These are phyloP conservation scores for Seison nebaliae DNA, from an alignment of 1,140 invertebrate genomes.

Conservation along the genomic window DNA sequence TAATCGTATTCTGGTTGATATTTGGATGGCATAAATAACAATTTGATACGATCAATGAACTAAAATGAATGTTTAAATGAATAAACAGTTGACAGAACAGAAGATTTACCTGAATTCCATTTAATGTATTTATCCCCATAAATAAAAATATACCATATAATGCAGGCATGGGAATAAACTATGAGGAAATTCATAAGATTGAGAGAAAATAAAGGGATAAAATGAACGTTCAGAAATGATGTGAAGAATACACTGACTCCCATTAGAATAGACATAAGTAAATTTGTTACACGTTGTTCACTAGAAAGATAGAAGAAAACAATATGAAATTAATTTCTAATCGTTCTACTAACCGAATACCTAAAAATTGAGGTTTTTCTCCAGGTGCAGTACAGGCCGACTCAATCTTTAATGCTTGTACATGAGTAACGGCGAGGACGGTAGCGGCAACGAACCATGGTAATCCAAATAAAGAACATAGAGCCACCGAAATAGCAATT, in stretches of 20 bases:
- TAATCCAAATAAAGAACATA: conserved; percentile 27
- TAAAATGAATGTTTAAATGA: neutral
- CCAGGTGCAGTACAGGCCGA: conserved; percentile 22
- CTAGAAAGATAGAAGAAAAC: conserved; percentile 18
- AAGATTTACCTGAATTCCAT: conserved; percentile 19
- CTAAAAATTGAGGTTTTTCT: conserved; percentile 25
- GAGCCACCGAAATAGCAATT: conserved; percentile 21
- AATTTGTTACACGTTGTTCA: conserved; percentile 25
- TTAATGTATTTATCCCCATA: conserved; percentile 23
- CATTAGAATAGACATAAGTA: conserved; percentile 24
- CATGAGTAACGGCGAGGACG: conserved; percentile 20
- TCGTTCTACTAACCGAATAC: conserved; percentile 18
- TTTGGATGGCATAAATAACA: conserved; percentile 74
- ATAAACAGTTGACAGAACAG: neutral
- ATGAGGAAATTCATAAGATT: conserved; percentile 8
- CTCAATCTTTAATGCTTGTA: conserved; percentile 21
- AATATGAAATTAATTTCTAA: conserved; percentile 14
- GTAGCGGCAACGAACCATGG: conserved; percentile 33
- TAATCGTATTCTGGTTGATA: conserved; percentile 91
- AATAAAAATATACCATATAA: conserved; percentile 26
- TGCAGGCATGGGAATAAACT: conserved; percentile 25
- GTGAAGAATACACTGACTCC: conserved; percentile 25
- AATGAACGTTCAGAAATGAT: conserved; percentile 19
- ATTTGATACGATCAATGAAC: neutral
- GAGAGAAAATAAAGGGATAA: neutral